Base-by-base conservation (phyloP, 37 sponge, comb jelly and placozoan genomes). In the Mnemiopsis leidyi region DNA sequence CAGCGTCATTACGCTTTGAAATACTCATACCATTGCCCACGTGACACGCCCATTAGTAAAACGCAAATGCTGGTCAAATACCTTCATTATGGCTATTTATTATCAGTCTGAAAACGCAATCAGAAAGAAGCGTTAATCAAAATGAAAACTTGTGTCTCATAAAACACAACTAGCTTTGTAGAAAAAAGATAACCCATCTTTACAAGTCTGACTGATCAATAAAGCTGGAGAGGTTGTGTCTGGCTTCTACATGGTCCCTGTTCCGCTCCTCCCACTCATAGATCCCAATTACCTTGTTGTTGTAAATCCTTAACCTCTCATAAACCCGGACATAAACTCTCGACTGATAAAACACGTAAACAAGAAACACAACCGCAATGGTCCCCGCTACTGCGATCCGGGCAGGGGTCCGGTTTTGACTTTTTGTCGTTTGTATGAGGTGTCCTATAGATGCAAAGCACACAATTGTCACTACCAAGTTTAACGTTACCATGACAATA, bases 261-360 rank as follows among this genome's bases (percentile, higher is more conserved):
- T 13, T 21, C 7, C 1, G 36, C 1, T 77, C 33, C 3, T 32
- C 35, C 20, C 16, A 34, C 0, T 77, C 79, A 26, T 34, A 77
- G 18, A 85, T 61, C 33, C 39, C 48, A 0, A 39, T 1, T 0
- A 85, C 90, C 3, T 38, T 85, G 48, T 85, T 85, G 25, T 85
- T 85, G 61, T 36, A 85, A 28, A 40, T 85, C 90, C 25, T 40
- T 33, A 85, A 18, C 36, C 90, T 85, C 90, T 85, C 90, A 3
- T 40, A 85, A 35, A 85, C 1, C 25, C 90, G 38, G 24, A 28
- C 23, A 23, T 40, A 85, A 0, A 85, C 24, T 37, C 90, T 36
- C n/a, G 61, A 38, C 29, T 39, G 90, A 85, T 40, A 33, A 33
- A 40, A 33, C 1, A 40, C 1, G 61, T 85, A 85, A n/a, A 26